Evolutionary conservation across 2,888 invertebrate species (phyloP).

Genomic region (Branchellion lobata): DNA sequence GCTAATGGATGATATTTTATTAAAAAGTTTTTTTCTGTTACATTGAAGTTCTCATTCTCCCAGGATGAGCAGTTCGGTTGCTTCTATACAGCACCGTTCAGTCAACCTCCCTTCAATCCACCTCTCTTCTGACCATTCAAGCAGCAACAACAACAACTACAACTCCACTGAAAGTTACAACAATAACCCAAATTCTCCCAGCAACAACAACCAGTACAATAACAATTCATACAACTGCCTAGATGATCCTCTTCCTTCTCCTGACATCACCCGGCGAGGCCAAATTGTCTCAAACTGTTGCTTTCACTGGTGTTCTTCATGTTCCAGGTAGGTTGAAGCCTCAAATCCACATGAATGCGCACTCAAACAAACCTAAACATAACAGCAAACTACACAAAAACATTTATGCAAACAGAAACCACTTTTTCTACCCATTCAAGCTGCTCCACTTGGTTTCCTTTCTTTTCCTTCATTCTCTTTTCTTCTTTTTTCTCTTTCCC

Average conservation of each 20-base stretch:
- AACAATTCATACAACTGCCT: conserved; percentile 24
- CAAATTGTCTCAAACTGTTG: conserved; percentile 43
- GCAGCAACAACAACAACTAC: background rate
- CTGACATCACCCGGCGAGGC: conserved; percentile 31
- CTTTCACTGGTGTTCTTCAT: conserved; percentile 47
- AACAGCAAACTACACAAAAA: too few species aligned
- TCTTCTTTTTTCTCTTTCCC: too few species aligned
- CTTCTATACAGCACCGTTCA: conserved; percentile 1
- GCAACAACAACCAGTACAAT: background rate
- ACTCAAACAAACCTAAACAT: too few species aligned
- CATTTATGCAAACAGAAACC: too few species aligned
- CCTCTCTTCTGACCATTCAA: background rate
- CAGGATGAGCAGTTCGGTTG: conserved; percentile 13
- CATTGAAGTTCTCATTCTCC: background rate
- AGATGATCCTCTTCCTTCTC: conserved; percentile 33
- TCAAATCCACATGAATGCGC: background rate
- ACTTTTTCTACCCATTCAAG: too few species aligned
- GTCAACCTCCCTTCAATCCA: conserved; percentile 2
- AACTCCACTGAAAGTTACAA: background rate
- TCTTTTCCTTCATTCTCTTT: too few species aligned
- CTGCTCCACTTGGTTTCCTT: too few species aligned
- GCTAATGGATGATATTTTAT: too few species aligned
- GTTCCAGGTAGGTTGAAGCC: conserved; percentile 42
- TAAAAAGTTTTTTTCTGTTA: background rate
- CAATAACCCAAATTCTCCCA: background rate